Evolutionary conservation across 2,113 vertebrate species (phyloP), one percentile per base, ranked within the genome.

Genomic region (Junco hyemalis): DNA sequence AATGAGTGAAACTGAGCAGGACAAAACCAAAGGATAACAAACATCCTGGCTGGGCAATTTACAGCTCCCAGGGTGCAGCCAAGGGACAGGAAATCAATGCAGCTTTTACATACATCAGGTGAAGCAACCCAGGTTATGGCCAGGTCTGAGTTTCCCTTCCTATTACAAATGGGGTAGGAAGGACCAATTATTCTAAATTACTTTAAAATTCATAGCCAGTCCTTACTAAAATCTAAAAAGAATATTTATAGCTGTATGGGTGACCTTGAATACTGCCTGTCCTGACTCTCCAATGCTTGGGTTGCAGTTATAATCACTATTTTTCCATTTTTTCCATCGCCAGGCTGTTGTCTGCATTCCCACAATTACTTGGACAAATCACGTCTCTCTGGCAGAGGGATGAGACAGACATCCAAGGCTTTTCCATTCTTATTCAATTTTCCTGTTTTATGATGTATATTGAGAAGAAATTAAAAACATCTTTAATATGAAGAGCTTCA

Each of bases 391-490:
- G 69, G 61, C 82, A 86, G 50, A 72, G 80, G 2, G 1, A 56
- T 33, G 47, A 60, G 36, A 44, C 20, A 73, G 21, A 50, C 63
- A 44, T 1, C 6, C 0, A 12, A 73, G 33, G 16, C 14, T 13
- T 23, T 77, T 48, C 71, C 48, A 48, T 29, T 51, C 66, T 78
- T n/a, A 54, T 21, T 86, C 35, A 14, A 7, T 83, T 90, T 68
- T 21, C 51, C 33, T 29, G 12, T 20, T 84, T 57, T 50, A 63
- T 60, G 36, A 69, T 50, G 31, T 86, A 54, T 50, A 65, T 35
- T 33, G 56, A 63, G 61, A 81, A 89, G 45, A 92, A 83, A 92
- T 85, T 93, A 85, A 94, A 86, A 88, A 9, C 50, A 63, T 77
- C 48, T 92, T 92, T 73, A 72, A 61, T 28, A 64, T 5, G 20